Evolutionary conservation across 2,888 invertebrate genomes (phyloP), one percentile per base, ranked within the genome.

Genomic region (Sesia apiformis): DNA sequence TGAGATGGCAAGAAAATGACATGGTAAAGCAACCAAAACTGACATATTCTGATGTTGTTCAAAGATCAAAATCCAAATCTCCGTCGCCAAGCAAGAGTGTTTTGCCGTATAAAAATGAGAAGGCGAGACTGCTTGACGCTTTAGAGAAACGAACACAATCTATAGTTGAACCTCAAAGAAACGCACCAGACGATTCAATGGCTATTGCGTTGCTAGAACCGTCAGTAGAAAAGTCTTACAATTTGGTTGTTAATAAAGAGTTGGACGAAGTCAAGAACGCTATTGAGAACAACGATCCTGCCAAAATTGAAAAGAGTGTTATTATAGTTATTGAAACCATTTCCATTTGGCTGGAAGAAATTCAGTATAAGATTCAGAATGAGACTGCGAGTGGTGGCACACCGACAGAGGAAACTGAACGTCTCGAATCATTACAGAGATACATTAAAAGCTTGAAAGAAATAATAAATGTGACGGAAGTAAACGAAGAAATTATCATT

Each of bases 271-370:
- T 94, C 4, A 90, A 90, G 64, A 81, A 86, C 55, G 93, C 94
- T 3, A 84, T 94, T 6, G 83, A 91, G 52, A 82, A 76, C 58
- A 89, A 91, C 46, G 91, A 94, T 70, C 82, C 90, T 3, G 76
- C 83, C 0, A 79, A 91, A 7, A 91, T 94, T 49, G 94, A 95
- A 75, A 93, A 92, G 64, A 93, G 92, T 49, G 90, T 96, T 6
- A 91, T 95, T 5, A 92, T 93, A 38, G 92, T 95, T 0, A 93
- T 96, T 52, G 95, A 96, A 77, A 94, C 93, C 0, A 94, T 97
- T 49, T 95, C 95, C 0, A 93, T 93, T 7, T 96, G 96, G 95
- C 76, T 97, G 50, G 95, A 96, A 82, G 95, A 94, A 39, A 95
- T 96, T 57, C 95, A 96, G 72, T 95, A 95, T 63, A 92, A 93